A percentile compares a stretch with the other conserved stretches of the same genome.
Conservation (phyloP, 1,140 invertebrate species). For the Gryon sp. region DNA sequence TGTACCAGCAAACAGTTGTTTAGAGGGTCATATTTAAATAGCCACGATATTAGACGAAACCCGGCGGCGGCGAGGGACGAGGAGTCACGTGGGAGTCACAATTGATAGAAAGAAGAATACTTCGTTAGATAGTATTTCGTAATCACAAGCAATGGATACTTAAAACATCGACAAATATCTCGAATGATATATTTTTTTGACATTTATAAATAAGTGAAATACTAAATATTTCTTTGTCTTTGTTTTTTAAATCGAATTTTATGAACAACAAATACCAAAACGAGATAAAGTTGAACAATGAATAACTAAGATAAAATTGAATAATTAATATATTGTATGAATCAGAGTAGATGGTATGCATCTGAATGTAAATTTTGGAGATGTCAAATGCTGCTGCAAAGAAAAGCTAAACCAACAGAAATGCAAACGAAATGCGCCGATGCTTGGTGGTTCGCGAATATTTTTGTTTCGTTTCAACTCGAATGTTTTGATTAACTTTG, state of each 20-base stretch:
- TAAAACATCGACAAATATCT: slow-evolving; percentile 26
- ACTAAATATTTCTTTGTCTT: too few relatives aligned
- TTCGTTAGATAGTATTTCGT: slow-evolving; percentile 64
- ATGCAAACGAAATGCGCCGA: slow-evolving; percentile 58
- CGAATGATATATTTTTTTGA: slow-evolving; percentile 21
- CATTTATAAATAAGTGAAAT: too few relatives aligned
- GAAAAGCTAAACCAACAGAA: slow-evolving; percentile 55
- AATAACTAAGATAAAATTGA: slow-evolving; percentile 17
- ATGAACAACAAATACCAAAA: too few relatives aligned
- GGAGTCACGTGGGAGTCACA: slow-evolving; percentile 71
- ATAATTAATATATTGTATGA: too few relatives aligned
- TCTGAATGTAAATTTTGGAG: slow-evolving; percentile 24
- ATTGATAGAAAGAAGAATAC: slow-evolving; percentile 74
- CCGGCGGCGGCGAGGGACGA: slow-evolving; percentile 67
- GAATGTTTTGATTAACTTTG: slow-evolving; percentile 37
- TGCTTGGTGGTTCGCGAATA: slow-evolving; percentile 43
- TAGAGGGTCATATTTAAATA: slow-evolving; percentile 51
- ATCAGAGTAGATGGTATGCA: slow-evolving; percentile 8
- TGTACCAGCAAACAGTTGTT: slow-evolving; percentile 48
- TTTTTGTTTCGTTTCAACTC: too few relatives aligned
- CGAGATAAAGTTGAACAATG: too few relatives aligned
- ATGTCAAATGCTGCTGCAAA: slow-evolving; percentile 56
- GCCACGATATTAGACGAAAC: slow-evolving; percentile 53
- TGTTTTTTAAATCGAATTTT: too few relatives aligned
- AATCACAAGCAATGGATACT: too few relatives aligned